These are phyloP conservation scores for Takifugu flavidus DNA, from an alignment of 2,113 vertebrate genomes.

Conservation along the genomic window DNA sequence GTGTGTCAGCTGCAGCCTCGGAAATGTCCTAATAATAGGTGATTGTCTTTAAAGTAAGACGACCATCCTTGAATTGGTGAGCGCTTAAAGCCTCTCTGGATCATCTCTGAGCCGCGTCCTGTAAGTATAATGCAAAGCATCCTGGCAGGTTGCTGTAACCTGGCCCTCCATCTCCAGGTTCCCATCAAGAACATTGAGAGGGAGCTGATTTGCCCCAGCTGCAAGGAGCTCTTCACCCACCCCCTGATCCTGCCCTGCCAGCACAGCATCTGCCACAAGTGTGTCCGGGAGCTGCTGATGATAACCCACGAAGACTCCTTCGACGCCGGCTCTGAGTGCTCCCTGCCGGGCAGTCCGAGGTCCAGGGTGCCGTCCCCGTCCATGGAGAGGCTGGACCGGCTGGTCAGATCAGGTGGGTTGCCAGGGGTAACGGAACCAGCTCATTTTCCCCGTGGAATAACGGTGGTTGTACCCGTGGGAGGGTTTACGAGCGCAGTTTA, in stretches of 20 bases:
- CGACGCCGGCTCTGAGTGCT: constrained; percentile 89
- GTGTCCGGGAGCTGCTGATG: constrained; percentile 90
- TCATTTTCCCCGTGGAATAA: too few species aligned
- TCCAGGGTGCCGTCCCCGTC: constrained; percentile 83
- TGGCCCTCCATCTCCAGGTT: constrained; percentile 68
- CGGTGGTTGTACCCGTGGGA: background rate
- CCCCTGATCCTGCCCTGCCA: constrained; percentile 96
- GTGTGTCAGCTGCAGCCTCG: background rate
- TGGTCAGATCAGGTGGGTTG: constrained; percentile 87
- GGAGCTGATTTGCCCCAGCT: constrained; percentile 95
- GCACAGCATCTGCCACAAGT: constrained; percentile 96
- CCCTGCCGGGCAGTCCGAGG: constrained; percentile 88
- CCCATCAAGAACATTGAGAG: constrained; percentile 93
- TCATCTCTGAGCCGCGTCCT: too few species aligned
- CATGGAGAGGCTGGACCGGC: constrained; percentile 89
- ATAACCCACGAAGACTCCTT: constrained; percentile 85
- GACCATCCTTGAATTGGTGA: constrained; percentile 6
- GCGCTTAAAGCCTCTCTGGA: background rate
- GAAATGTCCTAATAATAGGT: constrained; percentile 25
- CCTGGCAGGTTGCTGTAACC: background rate
- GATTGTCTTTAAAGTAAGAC: constrained; percentile 19
- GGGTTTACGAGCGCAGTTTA: too few species aligned
- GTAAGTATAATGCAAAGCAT: background rate
- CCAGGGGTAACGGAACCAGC: background rate
- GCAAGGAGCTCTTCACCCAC: constrained; percentile 95